Evolutionary conservation across 2,113 vertebrate species (phyloP).

Genomic region (Chionis minor): DNA sequence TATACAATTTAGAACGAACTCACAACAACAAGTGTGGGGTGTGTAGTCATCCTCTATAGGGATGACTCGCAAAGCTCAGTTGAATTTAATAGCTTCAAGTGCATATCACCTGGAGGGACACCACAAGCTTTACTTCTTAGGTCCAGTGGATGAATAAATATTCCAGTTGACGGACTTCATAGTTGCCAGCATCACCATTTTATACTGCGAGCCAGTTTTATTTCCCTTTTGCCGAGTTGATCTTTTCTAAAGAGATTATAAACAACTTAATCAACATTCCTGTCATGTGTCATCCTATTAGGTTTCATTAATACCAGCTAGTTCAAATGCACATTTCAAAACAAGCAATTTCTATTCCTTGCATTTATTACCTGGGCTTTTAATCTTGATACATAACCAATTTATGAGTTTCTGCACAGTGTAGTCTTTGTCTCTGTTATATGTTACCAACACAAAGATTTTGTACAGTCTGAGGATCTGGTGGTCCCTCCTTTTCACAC

Average conservation of each 20-base stretch:
- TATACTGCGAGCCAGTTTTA: neutral
- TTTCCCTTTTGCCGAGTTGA: neutral
- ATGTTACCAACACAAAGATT: neutral
- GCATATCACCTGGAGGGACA: neutral
- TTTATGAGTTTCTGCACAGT: neutral
- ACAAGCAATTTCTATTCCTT: constrained; percentile 38
- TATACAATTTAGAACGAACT: neutral
- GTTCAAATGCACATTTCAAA: constrained; percentile 22
- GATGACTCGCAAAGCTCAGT: neutral
- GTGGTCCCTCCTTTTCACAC: neutral
- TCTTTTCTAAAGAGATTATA: constrained; percentile 30
- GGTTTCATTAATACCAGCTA: constrained; percentile 37
- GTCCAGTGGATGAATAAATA: neutral
- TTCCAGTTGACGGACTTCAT: neutral
- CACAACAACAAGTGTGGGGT: rapidly evolving
- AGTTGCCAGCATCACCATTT: neutral
- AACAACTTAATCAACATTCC: constrained; percentile 51
- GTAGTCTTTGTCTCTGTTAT: neutral
- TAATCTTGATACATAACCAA: constrained; percentile 25
- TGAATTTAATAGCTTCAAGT: neutral
- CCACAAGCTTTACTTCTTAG: neutral
- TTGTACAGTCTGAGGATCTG: neutral
- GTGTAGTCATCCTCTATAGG: neutral
- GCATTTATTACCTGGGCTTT: constrained; percentile 43
- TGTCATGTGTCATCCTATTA: constrained; percentile 30